A percentile compares a stretch with the other conserved stretches of the same genome.
Evolutionary conservation across 2,888 invertebrate genomes (phyloP).

Genomic region (Ditylenchus weischeri): DNA sequence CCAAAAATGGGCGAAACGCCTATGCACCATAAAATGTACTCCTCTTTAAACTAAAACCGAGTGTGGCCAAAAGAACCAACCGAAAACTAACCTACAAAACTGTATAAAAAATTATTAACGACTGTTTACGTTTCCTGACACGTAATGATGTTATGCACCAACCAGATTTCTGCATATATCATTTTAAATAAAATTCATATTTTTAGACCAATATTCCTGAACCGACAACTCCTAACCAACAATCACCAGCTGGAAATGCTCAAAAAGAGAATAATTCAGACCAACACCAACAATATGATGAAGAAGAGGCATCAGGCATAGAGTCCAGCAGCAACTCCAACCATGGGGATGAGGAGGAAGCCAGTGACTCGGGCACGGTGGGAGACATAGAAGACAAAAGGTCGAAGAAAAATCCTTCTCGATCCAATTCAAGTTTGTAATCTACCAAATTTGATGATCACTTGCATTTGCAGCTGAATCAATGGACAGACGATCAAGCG

Average conservation of each 20-base stretch:
- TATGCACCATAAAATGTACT: too few species aligned
- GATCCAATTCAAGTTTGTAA: conserved; percentile 3
- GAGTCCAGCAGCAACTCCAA: conserved; percentile 1
- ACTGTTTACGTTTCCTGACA: too few species aligned
- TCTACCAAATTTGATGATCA: not conserved
- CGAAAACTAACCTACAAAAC: too few species aligned
- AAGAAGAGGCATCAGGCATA: conserved; percentile 9
- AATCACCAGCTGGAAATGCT: not conserved
- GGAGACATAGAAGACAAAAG: conserved; percentile 31
- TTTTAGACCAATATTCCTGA: not conserved
- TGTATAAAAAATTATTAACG: too few species aligned
- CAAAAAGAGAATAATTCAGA: conserved; percentile 2
- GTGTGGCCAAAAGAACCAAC: too few species aligned
- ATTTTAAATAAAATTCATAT: too few species aligned
- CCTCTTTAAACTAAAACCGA: too few species aligned
- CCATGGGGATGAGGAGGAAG: conserved; percentile 16
- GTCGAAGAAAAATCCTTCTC: not conserved
- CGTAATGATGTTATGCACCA: too few species aligned
- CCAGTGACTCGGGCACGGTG: conserved; percentile 35
- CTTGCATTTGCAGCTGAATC: conserved; percentile 1
- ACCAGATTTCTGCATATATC: too few species aligned
- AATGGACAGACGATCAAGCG: conserved; percentile 9
- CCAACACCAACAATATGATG: conserved; percentile 8
- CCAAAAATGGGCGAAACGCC: too few species aligned
- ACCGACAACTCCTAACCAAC: not conserved